These are phyloP conservation scores for Ennomos quercinarius DNA, from an alignment of 2,888 invertebrate species.

Conservation along the genomic window DNA sequence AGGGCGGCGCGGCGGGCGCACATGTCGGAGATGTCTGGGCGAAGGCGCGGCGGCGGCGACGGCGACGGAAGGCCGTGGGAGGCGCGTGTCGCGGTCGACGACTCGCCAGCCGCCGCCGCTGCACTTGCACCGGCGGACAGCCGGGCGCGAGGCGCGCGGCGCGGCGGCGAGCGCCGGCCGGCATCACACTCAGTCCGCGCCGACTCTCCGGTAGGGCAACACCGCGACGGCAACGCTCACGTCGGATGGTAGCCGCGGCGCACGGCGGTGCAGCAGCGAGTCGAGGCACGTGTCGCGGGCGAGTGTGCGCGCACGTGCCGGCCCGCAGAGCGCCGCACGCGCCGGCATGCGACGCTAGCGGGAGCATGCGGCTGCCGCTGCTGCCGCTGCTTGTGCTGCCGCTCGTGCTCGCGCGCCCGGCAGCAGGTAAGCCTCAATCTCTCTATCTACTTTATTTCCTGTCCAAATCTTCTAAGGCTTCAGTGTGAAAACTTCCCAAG, in stretches of 20 bases:
- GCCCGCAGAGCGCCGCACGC: constrained; percentile 59
- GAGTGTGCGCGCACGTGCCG: constrained; percentile 48
- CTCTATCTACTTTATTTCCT: too few species aligned
- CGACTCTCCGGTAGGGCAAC: constrained; percentile 68
- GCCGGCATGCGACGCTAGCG: constrained; percentile 77
- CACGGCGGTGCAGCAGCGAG: constrained; percentile 39
- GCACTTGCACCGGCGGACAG: constrained; percentile 63
- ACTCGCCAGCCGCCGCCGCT: constrained; percentile 46
- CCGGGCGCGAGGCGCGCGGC: constrained; percentile 30
- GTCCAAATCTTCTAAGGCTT: background rate
- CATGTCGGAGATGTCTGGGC: constrained; percentile 25
- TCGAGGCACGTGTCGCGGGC: constrained; percentile 48
- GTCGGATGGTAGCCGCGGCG: constrained; percentile 57
- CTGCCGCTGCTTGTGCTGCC: constrained; percentile 82
- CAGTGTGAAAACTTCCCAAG: background rate
- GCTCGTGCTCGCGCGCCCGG: constrained; percentile 80
- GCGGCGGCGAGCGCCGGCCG: constrained; percentile 45
- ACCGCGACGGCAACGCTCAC: constrained; percentile 48
- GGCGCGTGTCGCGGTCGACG: constrained; percentile 55
- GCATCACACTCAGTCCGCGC: constrained; percentile 64
- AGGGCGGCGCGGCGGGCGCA: background rate
- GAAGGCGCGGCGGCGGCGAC: constrained; percentile 9
- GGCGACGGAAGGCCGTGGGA: constrained; percentile 53
- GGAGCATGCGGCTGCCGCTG: constrained; percentile 81
- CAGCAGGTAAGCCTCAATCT: constrained; percentile 67